Evolutionary conservation across 2,797 vertebrate species (phyloP).

Genomic region (Trematomus bernacchii): DNA sequence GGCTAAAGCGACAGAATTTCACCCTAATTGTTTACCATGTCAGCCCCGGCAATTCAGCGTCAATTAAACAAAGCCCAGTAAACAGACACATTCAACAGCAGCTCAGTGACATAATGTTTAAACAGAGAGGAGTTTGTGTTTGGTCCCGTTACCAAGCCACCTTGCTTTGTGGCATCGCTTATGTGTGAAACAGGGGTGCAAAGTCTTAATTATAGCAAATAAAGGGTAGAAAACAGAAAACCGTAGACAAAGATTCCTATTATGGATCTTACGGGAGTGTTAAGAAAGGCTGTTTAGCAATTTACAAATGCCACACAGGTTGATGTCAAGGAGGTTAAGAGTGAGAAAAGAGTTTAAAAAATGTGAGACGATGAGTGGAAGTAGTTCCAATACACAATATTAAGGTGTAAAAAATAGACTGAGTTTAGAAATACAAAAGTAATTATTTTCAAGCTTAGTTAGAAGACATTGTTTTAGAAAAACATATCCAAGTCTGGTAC

Average conservation of each 20-base stretch:
- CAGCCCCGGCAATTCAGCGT: constrained; percentile 68
- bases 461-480: neutral
- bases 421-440: neutral
- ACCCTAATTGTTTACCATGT: constrained; percentile 80
- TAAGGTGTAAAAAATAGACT: neutral
- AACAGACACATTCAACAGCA: constrained; percentile 72
- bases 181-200: constrained; percentile 47
- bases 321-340: constrained; percentile 18
- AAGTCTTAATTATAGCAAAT: constrained; percentile 61
- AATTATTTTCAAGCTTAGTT: neutral
- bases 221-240: constrained; percentile 44
- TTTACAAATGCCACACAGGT: constrained; percentile 59
- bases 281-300: constrained; percentile 38
- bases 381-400: neutral
- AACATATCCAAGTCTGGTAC: neutral
- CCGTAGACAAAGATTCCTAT: constrained; percentile 46
- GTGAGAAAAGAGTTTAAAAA: constrained; percentile 8
- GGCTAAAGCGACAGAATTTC: constrained; percentile 79
- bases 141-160: constrained; percentile 65
- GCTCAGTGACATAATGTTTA: constrained; percentile 61
- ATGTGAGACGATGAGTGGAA: neutral
- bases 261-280: constrained; percentile 40
- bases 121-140: constrained; percentile 68
- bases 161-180: constrained; percentile 62
- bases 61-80: constrained; percentile 80